Conservation (phyloP, 1,140 invertebrate species). For the Thrips palmi region DNA sequence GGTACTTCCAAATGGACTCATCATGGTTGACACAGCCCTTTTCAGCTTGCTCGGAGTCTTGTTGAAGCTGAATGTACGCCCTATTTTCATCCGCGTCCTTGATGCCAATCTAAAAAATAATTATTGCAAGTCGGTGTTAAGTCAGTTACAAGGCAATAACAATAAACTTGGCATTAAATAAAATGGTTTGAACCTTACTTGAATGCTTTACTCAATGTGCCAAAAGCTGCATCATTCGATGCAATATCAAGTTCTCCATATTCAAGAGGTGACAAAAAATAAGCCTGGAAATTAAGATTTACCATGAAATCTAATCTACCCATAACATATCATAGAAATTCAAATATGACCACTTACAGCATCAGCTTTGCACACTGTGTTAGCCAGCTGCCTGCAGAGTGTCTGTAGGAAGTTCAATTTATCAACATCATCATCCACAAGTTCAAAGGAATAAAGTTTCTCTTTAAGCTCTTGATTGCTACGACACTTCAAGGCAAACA, state of each 20-base stretch:
- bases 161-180: constrained; percentile 2
- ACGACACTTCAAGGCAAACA: constrained; percentile 71
- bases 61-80: constrained; percentile 83
- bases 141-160: background rate
- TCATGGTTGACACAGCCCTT: constrained; percentile 83
- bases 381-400: constrained; percentile 75
- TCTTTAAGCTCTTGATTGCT: constrained; percentile 73
- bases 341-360: constrained; percentile 34
- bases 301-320: constrained; percentile 6
- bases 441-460: constrained; percentile 69
- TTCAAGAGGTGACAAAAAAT: constrained; percentile 51
- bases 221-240: constrained; percentile 61
- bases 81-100: constrained; percentile 71
- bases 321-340: background rate
- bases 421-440: constrained; percentile 58
- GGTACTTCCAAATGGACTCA: constrained; percentile 72
- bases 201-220: constrained; percentile 71
- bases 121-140: constrained; percentile 6
- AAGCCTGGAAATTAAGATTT: constrained; percentile 40
- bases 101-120: constrained; percentile 44
- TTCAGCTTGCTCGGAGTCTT: constrained; percentile 86
- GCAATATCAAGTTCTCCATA: constrained; percentile 67
- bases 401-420: constrained; percentile 62
- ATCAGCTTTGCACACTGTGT: constrained; percentile 65
- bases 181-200: constrained; percentile 27